Evolutionary conservation across 2,888 invertebrate genomes (phyloP).

Genomic region (Lycaena phlaeas): DNA sequence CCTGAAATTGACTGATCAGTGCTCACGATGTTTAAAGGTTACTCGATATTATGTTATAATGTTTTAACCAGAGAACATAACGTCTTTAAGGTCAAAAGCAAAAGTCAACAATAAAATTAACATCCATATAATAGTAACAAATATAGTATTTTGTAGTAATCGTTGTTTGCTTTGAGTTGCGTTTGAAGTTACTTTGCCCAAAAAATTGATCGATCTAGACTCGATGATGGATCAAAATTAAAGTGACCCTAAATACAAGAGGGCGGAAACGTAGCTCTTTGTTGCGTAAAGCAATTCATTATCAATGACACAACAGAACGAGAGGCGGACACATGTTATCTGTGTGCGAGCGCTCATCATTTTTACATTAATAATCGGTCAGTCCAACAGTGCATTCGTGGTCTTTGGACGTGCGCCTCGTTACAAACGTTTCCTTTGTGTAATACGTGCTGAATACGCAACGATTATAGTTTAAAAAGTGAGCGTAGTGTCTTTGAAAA

Average conservation of each 20-base stretch:
- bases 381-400: constrained; percentile 41
- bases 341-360: constrained; percentile 44
- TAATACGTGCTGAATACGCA: constrained; percentile 6
- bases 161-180: too few relatives aligned
- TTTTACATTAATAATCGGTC: constrained; percentile 55
- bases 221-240: constrained; percentile 6
- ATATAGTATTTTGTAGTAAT: too few relatives aligned
- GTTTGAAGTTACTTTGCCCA: too few relatives aligned
- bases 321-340: constrained; percentile 53
- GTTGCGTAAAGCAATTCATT: constrained; percentile 35
- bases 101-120: too few relatives aligned
- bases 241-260: constrained; percentile 10
- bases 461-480: constrained; percentile 13
- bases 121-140: too few relatives aligned
- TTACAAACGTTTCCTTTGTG: constrained; percentile 12
- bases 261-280: constrained; percentile 15
- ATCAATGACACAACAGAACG: constrained; percentile 49
- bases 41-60: too few relatives aligned
- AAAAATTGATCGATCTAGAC: too few relatives aligned
- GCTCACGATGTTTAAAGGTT: too few relatives aligned
- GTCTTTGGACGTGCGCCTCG: constrained; percentile 30
- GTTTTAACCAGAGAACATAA: too few relatives aligned
- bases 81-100: too few relatives aligned
- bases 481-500: constrained; percentile 24
- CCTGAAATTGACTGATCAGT: too few relatives aligned